A percentile compares a stretch with the other conserved stretches of the same genome.
phyloP scores from a whole-genome alignment of 2,888 invertebrate species.

The Psylliodes chrysocephalus region DNA sequence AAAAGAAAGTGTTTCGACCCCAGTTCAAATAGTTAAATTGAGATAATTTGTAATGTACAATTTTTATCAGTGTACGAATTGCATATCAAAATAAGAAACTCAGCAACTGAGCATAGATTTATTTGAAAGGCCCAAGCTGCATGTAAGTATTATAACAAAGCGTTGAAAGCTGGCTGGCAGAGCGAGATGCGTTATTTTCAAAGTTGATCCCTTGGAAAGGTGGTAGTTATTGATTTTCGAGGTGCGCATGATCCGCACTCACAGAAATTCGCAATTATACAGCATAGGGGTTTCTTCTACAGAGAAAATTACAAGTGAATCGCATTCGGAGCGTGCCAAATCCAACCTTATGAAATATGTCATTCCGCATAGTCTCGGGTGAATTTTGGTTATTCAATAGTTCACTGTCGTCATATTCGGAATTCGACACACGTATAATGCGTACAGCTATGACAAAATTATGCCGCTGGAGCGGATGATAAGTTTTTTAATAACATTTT shows the following conservation, averaged over 20 bases:
- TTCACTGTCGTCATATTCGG: slow-evolving; percentile 27
- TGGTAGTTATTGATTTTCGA: slow-evolving; percentile 57
- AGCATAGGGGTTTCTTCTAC: slow-evolving; percentile 37
- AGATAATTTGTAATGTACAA: too few species aligned
- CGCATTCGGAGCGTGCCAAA: slow-evolving; percentile 22
- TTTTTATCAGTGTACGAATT: too few species aligned
- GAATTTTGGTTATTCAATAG: slow-evolving; percentile 31
- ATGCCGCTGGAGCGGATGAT: slow-evolving; percentile 53
- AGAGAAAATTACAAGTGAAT: slow-evolving; percentile 34
- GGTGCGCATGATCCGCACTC: slow-evolving; percentile 52
- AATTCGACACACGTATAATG: slow-evolving; percentile 42
- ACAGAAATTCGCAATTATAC: slow-evolving; percentile 63
- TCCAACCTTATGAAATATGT: slow-evolving; percentile 31
- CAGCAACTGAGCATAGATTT: not conserved
- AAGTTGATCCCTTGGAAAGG: slow-evolving; percentile 52
- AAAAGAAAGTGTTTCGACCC: too few species aligned
- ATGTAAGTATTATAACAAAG: slow-evolving; percentile 44
- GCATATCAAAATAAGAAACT: slow-evolving; percentile 12
- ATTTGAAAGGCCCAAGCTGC: slow-evolving; percentile 37
- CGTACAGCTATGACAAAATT: slow-evolving; percentile 64
- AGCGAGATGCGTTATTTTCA: slow-evolving; percentile 45
- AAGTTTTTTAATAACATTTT: slow-evolving; percentile 54
- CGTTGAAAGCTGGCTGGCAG: slow-evolving; percentile 25
- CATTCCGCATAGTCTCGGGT: slow-evolving; percentile 21
- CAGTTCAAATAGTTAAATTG: too few species aligned